Evolutionary conservation across 2,888 invertebrate genomes (phyloP), one percentile per base, ranked within the genome.

Genomic region (Synergus umbraculus): DNA sequence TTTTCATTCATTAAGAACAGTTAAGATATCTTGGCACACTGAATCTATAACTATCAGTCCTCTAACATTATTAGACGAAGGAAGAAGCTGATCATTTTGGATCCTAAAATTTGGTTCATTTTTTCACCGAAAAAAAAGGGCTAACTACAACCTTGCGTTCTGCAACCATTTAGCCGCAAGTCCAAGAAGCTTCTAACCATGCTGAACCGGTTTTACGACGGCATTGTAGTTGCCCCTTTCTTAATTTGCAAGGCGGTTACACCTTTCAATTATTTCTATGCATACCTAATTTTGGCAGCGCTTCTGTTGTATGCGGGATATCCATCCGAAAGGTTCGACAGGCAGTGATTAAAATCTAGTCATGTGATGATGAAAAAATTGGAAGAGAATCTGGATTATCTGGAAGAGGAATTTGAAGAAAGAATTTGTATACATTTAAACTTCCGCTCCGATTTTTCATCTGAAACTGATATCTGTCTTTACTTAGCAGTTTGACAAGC

Each of bases 1-100:
- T 86, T 87, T 85, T 82, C 54, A 54, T 49, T 41, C 54, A 54
- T 54, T 54, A 69, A 73, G 54, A 54, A 73, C 54, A 73, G 73
- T 73, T 73, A 18, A 69, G n/a, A 29, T 73, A 54, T 73, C 73
- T 15, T 29, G 4, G 37, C 49, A 69, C 69, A 69, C 49, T n/a
- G n/a, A 54, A 54, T 73, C 8, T 22, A 29, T 15, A 69, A 69
- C 46, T 8, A 4, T 9, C 37, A 66, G 43, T 43, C 10, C n/a
- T 66, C 4, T 37, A 37, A 37, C 37, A 22, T 22, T 18, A 18
- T 18, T 12, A 64, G 1, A 46, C 46, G 8, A 10, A 12, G 46
- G 12, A 29, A 22, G 22, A 12, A 60, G 10, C 12, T 60, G 22
- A 12, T 22, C 12, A 22, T 12, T 22, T 60, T 9, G 60, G 0